Percentiles rank a stretch among this genome's conserved stretches.
Evolutionary conservation across 1,140 invertebrate species (phyloP).

Genomic region (Conopomorpha cramerella): DNA sequence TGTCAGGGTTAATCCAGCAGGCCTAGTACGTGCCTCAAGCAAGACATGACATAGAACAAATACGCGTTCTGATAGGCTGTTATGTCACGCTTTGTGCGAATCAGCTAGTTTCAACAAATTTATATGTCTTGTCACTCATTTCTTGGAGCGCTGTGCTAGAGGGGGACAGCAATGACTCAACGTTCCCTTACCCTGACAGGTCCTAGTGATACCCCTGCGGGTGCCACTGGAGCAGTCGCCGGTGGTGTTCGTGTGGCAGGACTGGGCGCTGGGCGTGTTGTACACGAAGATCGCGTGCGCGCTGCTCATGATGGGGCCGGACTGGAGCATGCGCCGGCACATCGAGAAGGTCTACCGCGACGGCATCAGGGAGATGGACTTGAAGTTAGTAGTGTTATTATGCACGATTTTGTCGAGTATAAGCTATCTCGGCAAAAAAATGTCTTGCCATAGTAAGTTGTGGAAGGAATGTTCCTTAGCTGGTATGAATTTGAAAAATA

Average conservation of each 20-base stretch:
- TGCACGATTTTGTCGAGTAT: too few species aligned
- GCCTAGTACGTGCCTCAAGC: too few species aligned
- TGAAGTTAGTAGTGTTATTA: slow-evolving; percentile 59
- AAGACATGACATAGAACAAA: background rate
- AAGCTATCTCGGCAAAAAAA: too few species aligned
- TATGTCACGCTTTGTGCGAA: background rate
- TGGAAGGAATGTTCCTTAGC: too few species aligned
- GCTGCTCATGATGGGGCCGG: slow-evolving; percentile 95
- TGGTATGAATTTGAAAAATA: too few species aligned
- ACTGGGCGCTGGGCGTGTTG: slow-evolving; percentile 95
- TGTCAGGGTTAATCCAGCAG: too few species aligned
- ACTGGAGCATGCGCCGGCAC: slow-evolving; percentile 88
- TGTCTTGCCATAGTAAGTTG: too few species aligned
- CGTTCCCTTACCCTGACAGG: slow-evolving; percentile 17
- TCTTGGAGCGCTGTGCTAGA: too few species aligned
- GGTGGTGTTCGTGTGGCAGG: slow-evolving; percentile 93
- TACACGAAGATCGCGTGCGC: slow-evolving; percentile 99
- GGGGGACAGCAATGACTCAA: too few species aligned
- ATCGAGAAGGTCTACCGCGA: slow-evolving; percentile 91
- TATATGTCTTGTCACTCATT: background rate
- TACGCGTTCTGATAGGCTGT: background rate
- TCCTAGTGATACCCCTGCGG: slow-evolving; percentile 87
- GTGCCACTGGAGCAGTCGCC: slow-evolving; percentile 94
- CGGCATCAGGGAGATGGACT: slow-evolving; percentile 90
- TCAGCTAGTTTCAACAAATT: background rate